Evolutionary conservation across 2,797 vertebrate genomes (phyloP).

Genomic region (Gallirallus australis): DNA sequence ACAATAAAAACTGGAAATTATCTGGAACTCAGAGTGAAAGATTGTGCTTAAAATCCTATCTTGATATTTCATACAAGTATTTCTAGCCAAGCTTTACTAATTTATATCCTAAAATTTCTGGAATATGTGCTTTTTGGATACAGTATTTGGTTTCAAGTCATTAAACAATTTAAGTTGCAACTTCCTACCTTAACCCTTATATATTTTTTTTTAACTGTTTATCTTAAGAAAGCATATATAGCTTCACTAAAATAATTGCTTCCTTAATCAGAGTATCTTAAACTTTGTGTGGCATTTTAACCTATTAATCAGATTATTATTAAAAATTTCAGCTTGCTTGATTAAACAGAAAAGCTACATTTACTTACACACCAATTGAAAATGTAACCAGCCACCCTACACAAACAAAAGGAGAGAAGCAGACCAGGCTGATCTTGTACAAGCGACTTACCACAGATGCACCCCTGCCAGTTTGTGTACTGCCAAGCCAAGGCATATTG

Average conservation of each 20-base stretch:
- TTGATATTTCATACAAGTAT: neutral
- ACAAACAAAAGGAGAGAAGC: neutral
- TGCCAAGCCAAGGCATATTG: constrained; percentile 97
- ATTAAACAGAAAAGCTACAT: neutral
- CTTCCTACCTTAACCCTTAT: neutral
- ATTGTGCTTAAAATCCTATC: neutral
- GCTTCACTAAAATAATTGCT: neutral
- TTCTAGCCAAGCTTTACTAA: neutral
- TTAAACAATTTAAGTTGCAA: neutral
- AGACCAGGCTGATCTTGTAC: neutral
- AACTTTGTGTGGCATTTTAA: neutral
- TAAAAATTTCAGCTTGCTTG: neutral
- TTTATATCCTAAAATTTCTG: neutral
- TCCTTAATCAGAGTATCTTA: neutral
- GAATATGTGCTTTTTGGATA: neutral
- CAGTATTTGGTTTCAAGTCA: neutral
- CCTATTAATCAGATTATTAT: neutral
- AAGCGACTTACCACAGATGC: constrained; percentile 90
- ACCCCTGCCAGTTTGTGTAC: constrained; percentile 94
- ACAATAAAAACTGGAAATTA: neutral
- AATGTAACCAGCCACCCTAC: neutral
- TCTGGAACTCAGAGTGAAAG: neutral
- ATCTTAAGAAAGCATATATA: neutral
- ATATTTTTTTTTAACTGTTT: neutral
- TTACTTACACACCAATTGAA: neutral